Evolutionary conservation across 2,797 vertebrate species (phyloP), one percentile per base, ranked within the genome.

Genomic region (Sebastes nivosus): DNA sequence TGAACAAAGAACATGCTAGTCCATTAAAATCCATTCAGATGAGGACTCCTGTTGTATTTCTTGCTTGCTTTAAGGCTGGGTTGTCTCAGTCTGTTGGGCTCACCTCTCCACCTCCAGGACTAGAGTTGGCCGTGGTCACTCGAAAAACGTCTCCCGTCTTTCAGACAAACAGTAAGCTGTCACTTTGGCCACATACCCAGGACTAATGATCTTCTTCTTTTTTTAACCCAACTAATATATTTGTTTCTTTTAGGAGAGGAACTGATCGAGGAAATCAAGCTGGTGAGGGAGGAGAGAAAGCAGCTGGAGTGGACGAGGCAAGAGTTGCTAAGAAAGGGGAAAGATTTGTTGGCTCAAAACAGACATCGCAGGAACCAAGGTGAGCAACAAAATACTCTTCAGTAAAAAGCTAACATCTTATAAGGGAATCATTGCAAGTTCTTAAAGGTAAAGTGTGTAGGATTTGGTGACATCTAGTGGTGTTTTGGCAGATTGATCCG

Each of bases 251-350:
- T 55, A 99, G 98, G 92, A 89, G 95, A 95, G 68, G 94, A 95
- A 50, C 85, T 97, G 36, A 92, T 91, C 2, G 92, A 97, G 82
- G 95, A 97, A 85, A 89, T 98, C 77, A 95, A 95, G 82, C 86
- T 95, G 88, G 92, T 94, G 67, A 97, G 95, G 90, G 94, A 94
- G 85, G 95, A 97, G 87, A 96, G 96, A 89, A 96, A 90, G 76
- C 91, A 94, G 50, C 92, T 98, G 79, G 97, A 97, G 92, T 96
- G 93, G 93, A 96, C 68, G 10, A 97, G 96, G 86, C 96, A 97
- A 86, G 96, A 98, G 70, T 86, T 98, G 84, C 84, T 97, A 1
- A 96, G 95, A 84, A 97, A 95, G 88, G 95, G 93, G 30, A 97
- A 97, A 90, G 95, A 92, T 46, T 85, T 98, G 10, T 80, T 97